phyloP scores from a whole-genome alignment of 2,113 vertebrate genomes.

The Gallinago media region DNA sequence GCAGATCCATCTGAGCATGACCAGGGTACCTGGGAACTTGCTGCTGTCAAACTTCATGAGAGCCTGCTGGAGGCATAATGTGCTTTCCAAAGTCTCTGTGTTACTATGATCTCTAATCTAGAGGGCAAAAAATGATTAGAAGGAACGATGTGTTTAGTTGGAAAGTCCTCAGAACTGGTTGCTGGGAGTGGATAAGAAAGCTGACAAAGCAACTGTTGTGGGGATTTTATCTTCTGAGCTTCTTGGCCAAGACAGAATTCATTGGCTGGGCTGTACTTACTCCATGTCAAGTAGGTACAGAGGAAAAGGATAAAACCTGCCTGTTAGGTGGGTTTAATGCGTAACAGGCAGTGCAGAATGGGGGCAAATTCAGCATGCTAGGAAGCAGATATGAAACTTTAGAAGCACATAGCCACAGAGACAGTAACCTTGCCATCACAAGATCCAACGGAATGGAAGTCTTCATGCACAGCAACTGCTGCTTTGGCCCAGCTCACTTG shows the following conservation, averaged over 20 bases:
- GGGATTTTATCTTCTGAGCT: not conserved
- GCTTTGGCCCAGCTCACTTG: not conserved
- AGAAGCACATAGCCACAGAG: not conserved
- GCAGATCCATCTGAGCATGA: not conserved
- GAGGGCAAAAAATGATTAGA: not conserved
- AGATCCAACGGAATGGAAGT: not conserved
- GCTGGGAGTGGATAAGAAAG: not conserved
- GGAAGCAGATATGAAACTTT: not conserved
- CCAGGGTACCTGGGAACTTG: not conserved
- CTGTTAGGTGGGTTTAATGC: not conserved
- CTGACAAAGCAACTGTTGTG: not conserved
- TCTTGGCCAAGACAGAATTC: not conserved
- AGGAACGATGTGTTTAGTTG: not conserved
- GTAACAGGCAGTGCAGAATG: not conserved
- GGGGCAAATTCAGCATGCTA: not conserved
- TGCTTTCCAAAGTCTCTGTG: not conserved
- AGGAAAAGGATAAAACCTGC: not conserved
- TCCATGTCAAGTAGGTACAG: not conserved
- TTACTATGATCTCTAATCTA: not conserved
- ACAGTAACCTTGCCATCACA: not conserved
- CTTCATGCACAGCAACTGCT: rapidly evolving
- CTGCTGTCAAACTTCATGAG: not conserved
- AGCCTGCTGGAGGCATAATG: not conserved
- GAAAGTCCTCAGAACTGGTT: not conserved
- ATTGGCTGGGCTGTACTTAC: not conserved